phyloP scores from a whole-genome alignment of 2,113 vertebrate species.

The Dicerorhinus sumatrensis region DNA sequence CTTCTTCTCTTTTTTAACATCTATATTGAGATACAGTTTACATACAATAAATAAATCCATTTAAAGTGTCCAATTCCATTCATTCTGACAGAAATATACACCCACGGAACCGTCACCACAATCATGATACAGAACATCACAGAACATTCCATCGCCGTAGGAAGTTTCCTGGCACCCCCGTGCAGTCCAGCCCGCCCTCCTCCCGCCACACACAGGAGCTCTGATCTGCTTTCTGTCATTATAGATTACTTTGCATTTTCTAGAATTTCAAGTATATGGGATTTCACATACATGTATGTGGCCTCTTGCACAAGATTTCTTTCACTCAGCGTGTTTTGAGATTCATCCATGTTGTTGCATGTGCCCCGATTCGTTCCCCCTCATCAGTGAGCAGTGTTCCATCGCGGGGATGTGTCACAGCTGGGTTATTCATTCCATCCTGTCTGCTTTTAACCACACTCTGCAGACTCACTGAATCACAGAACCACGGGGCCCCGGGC shows the following conservation, averaged over 20 bases:
- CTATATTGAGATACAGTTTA: background rate
- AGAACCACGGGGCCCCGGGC: background rate
- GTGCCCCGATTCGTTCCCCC: accelerated
- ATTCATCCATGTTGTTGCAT: accelerated
- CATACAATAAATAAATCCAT: background rate
- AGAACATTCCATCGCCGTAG: background rate
- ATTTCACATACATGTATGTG: accelerated
- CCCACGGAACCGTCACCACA: background rate
- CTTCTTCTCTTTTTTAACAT: background rate
- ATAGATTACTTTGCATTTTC: background rate
- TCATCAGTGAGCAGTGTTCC: accelerated
- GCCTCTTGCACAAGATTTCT: background rate
- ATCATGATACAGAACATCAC: background rate
- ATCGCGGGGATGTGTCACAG: accelerated
- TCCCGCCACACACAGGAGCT: no score
- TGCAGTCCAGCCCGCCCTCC: accelerated
- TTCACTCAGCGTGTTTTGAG: accelerated
- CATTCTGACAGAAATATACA: background rate
- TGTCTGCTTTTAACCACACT: background rate
- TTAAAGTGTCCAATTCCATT: background rate
- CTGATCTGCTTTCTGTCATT: background rate
- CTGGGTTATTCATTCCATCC: background rate
- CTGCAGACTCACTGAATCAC: background rate
- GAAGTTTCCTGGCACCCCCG: background rate
- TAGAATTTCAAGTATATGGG: background rate